Percentiles rank a stretch among this genome's conserved stretches.
Evolutionary conservation across 92 coral and sea anemone genomes (phyloP).

Genomic region (Porites lobata): DNA sequence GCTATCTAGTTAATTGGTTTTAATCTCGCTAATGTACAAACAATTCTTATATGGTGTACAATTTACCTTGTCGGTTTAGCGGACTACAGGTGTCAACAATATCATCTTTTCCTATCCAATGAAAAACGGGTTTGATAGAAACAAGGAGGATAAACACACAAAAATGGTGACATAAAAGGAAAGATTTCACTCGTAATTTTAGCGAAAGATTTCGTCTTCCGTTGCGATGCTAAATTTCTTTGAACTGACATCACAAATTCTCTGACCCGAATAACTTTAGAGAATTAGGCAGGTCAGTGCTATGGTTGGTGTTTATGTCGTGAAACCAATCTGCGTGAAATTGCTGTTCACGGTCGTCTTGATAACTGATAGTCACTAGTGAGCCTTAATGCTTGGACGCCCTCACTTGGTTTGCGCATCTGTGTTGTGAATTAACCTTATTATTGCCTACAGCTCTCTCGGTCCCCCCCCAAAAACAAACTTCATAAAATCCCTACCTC

Average conservation of each 20-base stretch:
- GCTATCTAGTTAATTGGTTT: slow-evolving; percentile 3
- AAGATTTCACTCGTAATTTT: not conserved
- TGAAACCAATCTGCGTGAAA: not conserved
- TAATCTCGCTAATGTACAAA: slow-evolving; percentile 1
- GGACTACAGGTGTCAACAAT: slow-evolving; percentile 33
- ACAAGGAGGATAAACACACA: not conserved
- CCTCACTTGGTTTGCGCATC: too few species aligned
- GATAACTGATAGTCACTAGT: not conserved
- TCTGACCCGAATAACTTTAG: slow-evolving; percentile 43
- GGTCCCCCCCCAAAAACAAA: too few species aligned
- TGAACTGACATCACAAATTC: slow-evolving; percentile 40
- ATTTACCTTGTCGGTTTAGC: slow-evolving; percentile 52
- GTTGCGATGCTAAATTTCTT: slow-evolving; percentile 35
- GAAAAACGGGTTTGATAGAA: slow-evolving; percentile 3
- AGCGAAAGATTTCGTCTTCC: not conserved
- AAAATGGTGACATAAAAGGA: not conserved
- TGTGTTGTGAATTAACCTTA: too few species aligned
- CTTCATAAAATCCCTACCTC: too few species aligned
- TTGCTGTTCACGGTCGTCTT: not conserved
- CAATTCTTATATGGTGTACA: slow-evolving; percentile 16
- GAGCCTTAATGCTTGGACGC: not conserved
- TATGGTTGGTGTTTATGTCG: slow-evolving; percentile 3
- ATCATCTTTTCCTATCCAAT: slow-evolving; percentile 31
- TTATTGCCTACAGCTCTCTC: too few species aligned
- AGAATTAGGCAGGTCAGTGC: slow-evolving; percentile 44